Evolutionary conservation across 1,140 invertebrate species (phyloP).

Genomic region (Rhagoletis zephyria): DNA sequence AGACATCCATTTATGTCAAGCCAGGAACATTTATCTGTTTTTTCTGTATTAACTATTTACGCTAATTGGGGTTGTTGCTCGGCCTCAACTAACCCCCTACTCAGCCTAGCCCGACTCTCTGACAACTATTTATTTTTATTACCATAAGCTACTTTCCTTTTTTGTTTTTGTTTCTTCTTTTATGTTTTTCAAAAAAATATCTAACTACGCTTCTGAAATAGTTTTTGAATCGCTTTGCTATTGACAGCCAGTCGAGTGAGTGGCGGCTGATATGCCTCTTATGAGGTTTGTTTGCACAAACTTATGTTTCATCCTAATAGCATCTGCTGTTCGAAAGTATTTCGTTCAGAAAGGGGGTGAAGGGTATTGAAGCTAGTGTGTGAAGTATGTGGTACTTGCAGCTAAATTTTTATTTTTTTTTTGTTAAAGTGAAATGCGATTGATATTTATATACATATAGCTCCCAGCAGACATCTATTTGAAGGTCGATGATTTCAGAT

Average conservation of each 20-base stretch:
- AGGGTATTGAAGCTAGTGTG: neutral
- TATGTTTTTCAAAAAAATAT: neutral
- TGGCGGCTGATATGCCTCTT: no score
- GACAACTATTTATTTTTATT: constrained; percentile 27
- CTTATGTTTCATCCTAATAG: neutral
- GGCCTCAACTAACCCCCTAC: no score
- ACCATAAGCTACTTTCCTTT: constrained; percentile 20
- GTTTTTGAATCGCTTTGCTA: constrained; percentile 17
- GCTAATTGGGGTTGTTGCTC: constrained; percentile 47
- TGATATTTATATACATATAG: no score
- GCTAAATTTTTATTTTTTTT: neutral
- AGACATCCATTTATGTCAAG: neutral
- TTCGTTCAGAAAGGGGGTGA: neutral
- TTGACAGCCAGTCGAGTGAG: neutral
- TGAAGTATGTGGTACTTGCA: neutral
- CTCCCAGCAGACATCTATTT: no score
- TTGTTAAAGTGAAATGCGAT: no score
- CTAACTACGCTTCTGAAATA: neutral
- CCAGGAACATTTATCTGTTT: neutral
- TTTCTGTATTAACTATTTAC: neutral
- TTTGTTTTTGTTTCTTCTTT: neutral
- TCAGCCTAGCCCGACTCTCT: neutral
- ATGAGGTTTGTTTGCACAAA: neutral
- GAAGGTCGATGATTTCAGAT: no score
- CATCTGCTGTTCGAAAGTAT: neutral